A percentile compares a stretch with the other conserved stretches of the same genome.
Conservation (phyloP, 2,797 vertebrate species). For the Vultur gryphus region DNA sequence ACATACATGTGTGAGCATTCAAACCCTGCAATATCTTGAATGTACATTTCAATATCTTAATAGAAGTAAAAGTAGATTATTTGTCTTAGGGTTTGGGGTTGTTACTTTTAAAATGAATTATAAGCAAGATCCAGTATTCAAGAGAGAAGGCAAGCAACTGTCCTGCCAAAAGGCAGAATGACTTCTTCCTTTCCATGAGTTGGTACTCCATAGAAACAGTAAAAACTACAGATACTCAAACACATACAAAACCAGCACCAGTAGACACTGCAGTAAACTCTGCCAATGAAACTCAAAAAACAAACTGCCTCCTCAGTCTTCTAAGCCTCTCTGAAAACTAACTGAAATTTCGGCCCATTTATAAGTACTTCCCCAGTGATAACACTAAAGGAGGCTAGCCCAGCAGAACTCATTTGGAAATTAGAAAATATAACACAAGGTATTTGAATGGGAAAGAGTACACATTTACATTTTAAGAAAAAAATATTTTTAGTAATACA, state of each 20-base stretch:
- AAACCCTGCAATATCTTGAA: background rate
- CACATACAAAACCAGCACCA: background rate
- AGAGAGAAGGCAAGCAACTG: background rate
- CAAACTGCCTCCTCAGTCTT: background rate
- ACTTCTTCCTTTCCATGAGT: background rate
- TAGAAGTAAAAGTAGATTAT: background rate
- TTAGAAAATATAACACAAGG: background rate
- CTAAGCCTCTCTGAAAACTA: background rate
- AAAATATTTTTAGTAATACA: background rate
- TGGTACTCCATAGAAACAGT: background rate
- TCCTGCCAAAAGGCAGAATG: background rate
- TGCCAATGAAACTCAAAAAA: background rate
- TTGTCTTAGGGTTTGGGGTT: background rate
- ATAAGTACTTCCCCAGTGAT: background rate
- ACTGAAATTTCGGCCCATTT: background rate
- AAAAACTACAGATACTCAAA: background rate
- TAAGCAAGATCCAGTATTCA: background rate
- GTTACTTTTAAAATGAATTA: background rate
- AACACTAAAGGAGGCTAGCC: background rate
- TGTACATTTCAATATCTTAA: background rate
- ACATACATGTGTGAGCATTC: accelerated
- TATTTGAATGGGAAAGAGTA: background rate
- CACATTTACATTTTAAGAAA: background rate
- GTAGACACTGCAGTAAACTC: background rate
- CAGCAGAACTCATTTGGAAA: background rate